Conservation (phyloP, 2,113 vertebrate species). For the Gnathonemus echidnorhynchus region DNA sequence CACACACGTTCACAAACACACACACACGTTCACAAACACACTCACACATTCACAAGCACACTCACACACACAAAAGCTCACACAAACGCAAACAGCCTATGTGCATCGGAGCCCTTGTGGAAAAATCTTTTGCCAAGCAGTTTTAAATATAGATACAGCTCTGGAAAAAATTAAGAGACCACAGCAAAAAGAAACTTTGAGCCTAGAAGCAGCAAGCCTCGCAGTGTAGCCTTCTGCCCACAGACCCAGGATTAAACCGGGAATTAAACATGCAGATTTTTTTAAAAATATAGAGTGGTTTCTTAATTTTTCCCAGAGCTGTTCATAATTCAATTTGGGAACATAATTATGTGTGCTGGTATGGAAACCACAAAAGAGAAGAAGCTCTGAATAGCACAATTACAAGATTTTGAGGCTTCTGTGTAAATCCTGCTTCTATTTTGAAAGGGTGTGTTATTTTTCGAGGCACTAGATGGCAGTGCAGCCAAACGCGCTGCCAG, state of each 20-base stretch:
- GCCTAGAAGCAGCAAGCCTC: neutral
- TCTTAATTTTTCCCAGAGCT: neutral
- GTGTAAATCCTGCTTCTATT: neutral
- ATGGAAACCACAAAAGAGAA: neutral
- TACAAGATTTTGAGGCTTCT: neutral
- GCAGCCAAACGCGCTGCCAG: conserved; percentile 30
- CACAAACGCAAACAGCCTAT: conserved; percentile 15
- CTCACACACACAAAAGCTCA: neutral
- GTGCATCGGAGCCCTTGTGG: neutral
- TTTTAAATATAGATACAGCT: neutral
- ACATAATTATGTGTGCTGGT: neutral
- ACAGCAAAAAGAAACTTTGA: neutral
- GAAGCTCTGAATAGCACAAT: neutral
- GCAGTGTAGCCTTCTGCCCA: neutral
- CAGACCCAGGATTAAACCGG: neutral
- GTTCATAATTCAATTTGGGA: neutral
- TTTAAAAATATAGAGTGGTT: neutral
- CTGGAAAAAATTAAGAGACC: neutral
- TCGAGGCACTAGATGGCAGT: conserved; percentile 57
- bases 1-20: conserved; percentile 17
- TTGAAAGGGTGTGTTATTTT: conserved; percentile 35
- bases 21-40: conserved; percentile 16
- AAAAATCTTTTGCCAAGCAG: neutral
- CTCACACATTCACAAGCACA: conserved; percentile 21
- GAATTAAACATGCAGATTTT: neutral